Conservation (phyloP, 2,888 invertebrate genomes). For the Pollenia amentaria region DNA sequence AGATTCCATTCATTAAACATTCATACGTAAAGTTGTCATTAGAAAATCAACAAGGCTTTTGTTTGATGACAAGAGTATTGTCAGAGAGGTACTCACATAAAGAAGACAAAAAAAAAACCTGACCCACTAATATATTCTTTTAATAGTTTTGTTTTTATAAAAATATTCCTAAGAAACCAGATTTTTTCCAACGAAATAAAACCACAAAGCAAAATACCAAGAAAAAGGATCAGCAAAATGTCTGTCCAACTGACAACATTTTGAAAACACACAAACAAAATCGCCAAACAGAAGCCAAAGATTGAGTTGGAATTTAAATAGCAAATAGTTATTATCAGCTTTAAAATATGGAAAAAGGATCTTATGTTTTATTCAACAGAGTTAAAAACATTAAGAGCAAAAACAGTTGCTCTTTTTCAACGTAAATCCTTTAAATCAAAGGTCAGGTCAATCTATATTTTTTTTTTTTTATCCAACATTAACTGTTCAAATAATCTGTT, state of each 20-base stretch:
- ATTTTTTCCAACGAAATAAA: slow-evolving; percentile 65
- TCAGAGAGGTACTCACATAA: slow-evolving; percentile 15
- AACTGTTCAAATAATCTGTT: too few relatives aligned
- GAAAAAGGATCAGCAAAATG: slow-evolving; percentile 64
- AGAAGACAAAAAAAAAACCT: slow-evolving; percentile 40
- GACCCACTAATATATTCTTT: slow-evolving; percentile 58
- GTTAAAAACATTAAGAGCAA: background rate
- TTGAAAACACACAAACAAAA: slow-evolving; percentile 18
- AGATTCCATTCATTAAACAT: background rate
- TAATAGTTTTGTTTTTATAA: slow-evolving; percentile 43
- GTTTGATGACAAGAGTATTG: slow-evolving; percentile 50
- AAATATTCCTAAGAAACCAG: slow-evolving; percentile 60
- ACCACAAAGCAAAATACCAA: slow-evolving; percentile 69
- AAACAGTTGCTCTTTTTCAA: slow-evolving; percentile 24
- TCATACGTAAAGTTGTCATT: slow-evolving; percentile 60
- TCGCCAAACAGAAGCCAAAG: slow-evolving; percentile 40
- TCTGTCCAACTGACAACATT: slow-evolving; percentile 54
- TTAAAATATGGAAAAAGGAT: slow-evolving; percentile 25
- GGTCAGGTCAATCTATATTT: slow-evolving; percentile 52
- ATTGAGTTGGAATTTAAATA: slow-evolving; percentile 59
- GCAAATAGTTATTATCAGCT: slow-evolving; percentile 60
- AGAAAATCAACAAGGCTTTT: slow-evolving; percentile 70
- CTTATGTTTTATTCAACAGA: background rate
- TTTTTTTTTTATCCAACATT: background rate
- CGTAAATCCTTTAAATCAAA: slow-evolving; percentile 51